A percentile compares a stretch with the other conserved stretches of the same genome.
Evolutionary conservation across 2,888 invertebrate genomes (phyloP).

Genomic region (Mellilla xanthometata): DNA sequence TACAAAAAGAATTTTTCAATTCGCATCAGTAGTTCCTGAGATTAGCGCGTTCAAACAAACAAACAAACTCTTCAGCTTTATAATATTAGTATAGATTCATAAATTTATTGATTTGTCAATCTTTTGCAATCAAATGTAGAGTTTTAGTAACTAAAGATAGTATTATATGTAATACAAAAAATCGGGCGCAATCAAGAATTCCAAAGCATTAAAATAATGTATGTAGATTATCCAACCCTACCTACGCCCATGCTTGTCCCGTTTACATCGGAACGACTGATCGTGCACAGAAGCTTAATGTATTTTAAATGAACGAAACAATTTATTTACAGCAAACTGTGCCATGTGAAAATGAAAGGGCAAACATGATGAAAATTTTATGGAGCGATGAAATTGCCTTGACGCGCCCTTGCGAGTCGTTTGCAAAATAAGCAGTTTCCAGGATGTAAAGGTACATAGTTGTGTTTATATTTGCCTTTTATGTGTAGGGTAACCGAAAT

Average conservation of each 20-base stretch:
- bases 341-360: conserved; percentile 54
- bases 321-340: conserved; percentile 49
- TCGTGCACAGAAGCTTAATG: conserved; percentile 58
- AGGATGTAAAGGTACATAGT: too few species aligned
- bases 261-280: conserved; percentile 36
- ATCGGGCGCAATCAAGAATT: too few species aligned
- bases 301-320: conserved; percentile 68
- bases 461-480: conserved; percentile 4
- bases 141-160: too few species aligned
- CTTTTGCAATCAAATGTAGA: too few species aligned
- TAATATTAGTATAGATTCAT: too few species aligned
- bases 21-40: too few species aligned
- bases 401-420: conserved; percentile 29
- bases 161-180: too few species aligned
- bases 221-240: neutral
- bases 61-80: too few species aligned
- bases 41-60: too few species aligned
- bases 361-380: conserved; percentile 50
- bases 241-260: conserved; percentile 3
- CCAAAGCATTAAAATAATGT: too few species aligned
- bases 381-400: conserved; percentile 44
- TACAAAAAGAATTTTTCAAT: too few species aligned
- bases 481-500: conserved; percentile 8
- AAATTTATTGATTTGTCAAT: too few species aligned
- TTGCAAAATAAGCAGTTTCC: conserved; percentile 21